Conservation (phyloP, 2,113 vertebrate genomes). For the Numenius arquata region DNA sequence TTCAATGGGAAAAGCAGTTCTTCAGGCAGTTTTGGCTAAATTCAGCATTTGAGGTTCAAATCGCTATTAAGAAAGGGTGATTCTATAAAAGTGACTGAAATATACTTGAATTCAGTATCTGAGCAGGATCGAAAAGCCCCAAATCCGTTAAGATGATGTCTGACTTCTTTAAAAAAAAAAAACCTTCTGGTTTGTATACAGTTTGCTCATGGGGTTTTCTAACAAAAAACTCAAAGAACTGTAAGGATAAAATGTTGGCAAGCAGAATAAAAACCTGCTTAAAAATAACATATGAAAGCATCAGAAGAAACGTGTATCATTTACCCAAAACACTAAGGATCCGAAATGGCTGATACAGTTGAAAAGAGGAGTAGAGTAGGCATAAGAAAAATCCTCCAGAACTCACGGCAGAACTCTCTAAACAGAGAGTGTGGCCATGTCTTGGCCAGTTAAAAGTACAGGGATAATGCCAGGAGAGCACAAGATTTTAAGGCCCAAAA, state of each 20-base stretch:
- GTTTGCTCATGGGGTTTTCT: neutral
- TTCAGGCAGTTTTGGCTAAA: neutral
- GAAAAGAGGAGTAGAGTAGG: neutral
- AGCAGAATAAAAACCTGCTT: conserved; percentile 17
- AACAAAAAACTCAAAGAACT: conserved; percentile 29
- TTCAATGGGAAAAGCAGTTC: neutral
- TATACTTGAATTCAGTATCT: neutral
- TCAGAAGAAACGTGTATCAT: neutral
- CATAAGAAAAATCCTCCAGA: neutral
- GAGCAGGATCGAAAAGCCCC: neutral
- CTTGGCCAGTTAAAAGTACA: neutral
- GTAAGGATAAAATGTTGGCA: conserved; percentile 17
- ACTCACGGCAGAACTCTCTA: neutral
- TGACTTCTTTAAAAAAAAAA: neutral
- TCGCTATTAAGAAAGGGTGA: neutral
- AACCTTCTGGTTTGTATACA: neutral
- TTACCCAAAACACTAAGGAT: neutral
- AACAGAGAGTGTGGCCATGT: neutral
- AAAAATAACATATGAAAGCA: conserved; percentile 33
- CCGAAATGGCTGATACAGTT: neutral
- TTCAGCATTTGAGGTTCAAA: neutral
- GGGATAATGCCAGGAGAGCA: neutral
- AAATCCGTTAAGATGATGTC: neutral
- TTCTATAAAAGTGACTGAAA: neutral
- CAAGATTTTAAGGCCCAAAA: neutral